These are phyloP conservation scores for Eupeodes corollae DNA, from an alignment of 1,140 invertebrate genomes.

Conservation along the genomic window DNA sequence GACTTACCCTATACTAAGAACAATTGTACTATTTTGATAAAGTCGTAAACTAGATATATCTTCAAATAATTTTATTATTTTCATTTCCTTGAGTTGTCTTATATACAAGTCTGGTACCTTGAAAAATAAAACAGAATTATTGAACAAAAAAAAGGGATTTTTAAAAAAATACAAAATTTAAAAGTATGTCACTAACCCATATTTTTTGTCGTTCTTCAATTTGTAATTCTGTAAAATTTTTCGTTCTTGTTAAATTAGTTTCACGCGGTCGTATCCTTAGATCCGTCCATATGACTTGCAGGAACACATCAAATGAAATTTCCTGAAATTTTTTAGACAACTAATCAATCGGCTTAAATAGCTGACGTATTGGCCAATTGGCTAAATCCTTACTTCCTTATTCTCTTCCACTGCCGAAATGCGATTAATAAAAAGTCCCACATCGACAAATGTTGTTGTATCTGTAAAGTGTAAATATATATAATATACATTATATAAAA, in stretches of 20 bases:
- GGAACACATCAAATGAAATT: constrained; percentile 48
- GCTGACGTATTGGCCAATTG: neutral
- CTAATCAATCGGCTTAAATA: neutral
- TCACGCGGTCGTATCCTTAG: constrained; percentile 32
- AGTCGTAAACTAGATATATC: constrained; percentile 47
- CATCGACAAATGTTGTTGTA: constrained; percentile 45
- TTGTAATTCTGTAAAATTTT: constrained; percentile 7
- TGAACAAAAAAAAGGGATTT: neutral
- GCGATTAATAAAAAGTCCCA: constrained; percentile 46
- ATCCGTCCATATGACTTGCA: constrained; percentile 49
- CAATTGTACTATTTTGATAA: constrained; percentile 45
- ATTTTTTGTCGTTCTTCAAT: constrained; percentile 8
- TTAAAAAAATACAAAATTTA: neutral
- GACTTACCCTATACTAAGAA: constrained; percentile 46
- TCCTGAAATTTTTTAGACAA: constrained; percentile 34
- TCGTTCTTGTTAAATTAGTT: neutral
- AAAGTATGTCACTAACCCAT: constrained; percentile 1
- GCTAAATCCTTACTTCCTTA: constrained; percentile 40
- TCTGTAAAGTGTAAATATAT: no score
- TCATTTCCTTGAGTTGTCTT: constrained; percentile 46
- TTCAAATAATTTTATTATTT: constrained; percentile 44
- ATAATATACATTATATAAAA: no score
- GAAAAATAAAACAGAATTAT: neutral
- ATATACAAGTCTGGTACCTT: constrained; percentile 47
- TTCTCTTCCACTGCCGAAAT: constrained; percentile 49